Evolutionary conservation across 2,113 vertebrate species (phyloP).

Genomic region (Brachypodius melanocephalos): DNA sequence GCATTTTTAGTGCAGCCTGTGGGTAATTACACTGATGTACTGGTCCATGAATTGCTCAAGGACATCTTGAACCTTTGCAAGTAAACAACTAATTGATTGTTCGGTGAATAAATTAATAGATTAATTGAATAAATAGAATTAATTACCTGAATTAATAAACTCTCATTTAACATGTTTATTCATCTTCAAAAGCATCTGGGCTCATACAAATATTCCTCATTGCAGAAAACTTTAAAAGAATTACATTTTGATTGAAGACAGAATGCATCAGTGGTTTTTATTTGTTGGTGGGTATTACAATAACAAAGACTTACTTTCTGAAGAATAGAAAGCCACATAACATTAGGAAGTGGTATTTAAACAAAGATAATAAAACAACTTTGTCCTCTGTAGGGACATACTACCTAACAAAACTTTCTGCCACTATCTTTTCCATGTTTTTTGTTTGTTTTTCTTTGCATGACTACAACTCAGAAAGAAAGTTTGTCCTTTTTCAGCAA

Average conservation of each 20-base stretch:
- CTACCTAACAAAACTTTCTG: not conserved
- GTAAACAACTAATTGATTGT: conserved; percentile 11
- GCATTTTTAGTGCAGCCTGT: not conserved
- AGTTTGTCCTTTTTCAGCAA: not conserved
- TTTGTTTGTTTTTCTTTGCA: not conserved
- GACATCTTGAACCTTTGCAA: not conserved
- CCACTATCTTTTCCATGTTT: fast-evolving
- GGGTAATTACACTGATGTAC: not conserved
- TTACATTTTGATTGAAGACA: not conserved
- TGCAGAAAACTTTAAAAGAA: not conserved
- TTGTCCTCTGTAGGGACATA: not conserved
- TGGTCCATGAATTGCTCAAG: not conserved
- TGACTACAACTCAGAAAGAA: not conserved
- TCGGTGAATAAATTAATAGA: not conserved
- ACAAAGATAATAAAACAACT: not conserved
- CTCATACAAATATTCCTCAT: not conserved
- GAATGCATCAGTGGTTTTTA: not conserved
- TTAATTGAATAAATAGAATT: not conserved
- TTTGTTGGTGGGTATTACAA: not conserved
- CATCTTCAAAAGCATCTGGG: not conserved
- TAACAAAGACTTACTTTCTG: not conserved
- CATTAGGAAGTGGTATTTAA: not conserved
- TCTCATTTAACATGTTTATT: not conserved
- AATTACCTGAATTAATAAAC: not conserved
- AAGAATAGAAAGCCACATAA: not conserved